Evolutionary conservation across 2,797 vertebrate species (phyloP), one percentile per base, ranked within the genome.

Genomic region (Falco berigora): DNA sequence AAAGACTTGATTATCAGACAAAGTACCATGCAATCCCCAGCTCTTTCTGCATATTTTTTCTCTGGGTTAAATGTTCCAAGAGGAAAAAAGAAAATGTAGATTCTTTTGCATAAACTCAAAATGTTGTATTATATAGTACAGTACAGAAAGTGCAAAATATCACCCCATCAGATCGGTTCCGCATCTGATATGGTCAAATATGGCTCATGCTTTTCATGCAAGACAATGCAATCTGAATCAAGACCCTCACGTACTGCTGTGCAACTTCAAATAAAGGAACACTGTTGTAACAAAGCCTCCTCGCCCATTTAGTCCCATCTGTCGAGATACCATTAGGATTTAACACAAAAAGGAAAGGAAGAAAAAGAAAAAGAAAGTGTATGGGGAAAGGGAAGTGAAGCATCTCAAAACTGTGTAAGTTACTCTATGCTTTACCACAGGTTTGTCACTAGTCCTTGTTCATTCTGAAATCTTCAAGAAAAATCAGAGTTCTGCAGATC

Each of bases 171-270:
- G 96, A 94, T 12, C 17, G 22, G 86, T 56, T 92, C 59, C 20
- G 30, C 61, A 66, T 84, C 96, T 94, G 97, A 96, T 27, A 77
- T 3, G 71, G 90, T 94, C 93, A 82, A 94, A 63, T 76, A 92
- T 64, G 73, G 96, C 95, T 97, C 96, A 86, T 91, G 95, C 83
- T 91, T 78, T 92, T 94, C 96, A 97, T 95, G 96, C 95, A 97
- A 92, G 86, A 91, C 36, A 34, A 88, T 58, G 8, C 61, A 69
- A 78, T 74, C 88, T 77, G 93, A 90, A 91, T 87, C 20, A 24
- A 95, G 86, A 91, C 88, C 72, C 93, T 78, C 53, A 2, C 25
- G 72, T 55, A 13, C 86, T 62, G 58, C 36, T 42, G 90, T 59
- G 90, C 73, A 81, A 46, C 74, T 86, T 42, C 74, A 72, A 72